These are phyloP conservation scores for Nasonia giraulti DNA, from an alignment of 1,140 invertebrate species.

Conservation along the genomic window DNA sequence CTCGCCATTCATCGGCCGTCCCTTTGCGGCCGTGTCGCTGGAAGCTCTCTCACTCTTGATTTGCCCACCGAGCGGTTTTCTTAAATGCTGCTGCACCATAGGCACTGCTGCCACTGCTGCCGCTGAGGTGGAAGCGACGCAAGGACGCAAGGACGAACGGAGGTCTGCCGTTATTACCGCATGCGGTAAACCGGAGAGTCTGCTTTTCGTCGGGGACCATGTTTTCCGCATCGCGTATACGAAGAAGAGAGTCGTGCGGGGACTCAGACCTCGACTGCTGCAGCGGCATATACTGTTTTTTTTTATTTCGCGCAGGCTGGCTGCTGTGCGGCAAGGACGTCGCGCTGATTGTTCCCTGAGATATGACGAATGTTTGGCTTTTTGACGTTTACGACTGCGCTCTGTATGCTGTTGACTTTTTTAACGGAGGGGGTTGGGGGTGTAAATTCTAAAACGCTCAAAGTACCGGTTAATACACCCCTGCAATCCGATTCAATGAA, in stretches of 20 bases:
- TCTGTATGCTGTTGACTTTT: too few species aligned
- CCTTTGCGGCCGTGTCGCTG: slow-evolving; percentile 22
- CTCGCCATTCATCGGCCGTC: slow-evolving; percentile 17
- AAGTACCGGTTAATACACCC: not conserved
- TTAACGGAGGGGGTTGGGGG: too few species aligned
- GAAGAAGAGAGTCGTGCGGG: not conserved
- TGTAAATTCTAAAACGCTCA: not conserved
- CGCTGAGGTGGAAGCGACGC: not conserved
- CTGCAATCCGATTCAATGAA: not conserved
- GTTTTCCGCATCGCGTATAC: not conserved
- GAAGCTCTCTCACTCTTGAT: not conserved
- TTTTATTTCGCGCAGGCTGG: not conserved
- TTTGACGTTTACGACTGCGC: not conserved
- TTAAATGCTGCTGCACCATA: slow-evolving; percentile 16
- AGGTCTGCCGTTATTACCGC: slow-evolving; percentile 49
- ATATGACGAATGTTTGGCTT: slow-evolving; percentile 29
- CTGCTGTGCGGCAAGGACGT: slow-evolving; percentile 22
- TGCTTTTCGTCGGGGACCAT: not conserved
- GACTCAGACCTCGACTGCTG: not conserved
- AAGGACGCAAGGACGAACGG: slow-evolving; percentile 27
- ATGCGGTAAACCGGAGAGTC: slow-evolving; percentile 48
- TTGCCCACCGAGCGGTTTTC: slow-evolving; percentile 35
- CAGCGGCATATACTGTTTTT: not conserved
- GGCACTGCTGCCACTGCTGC: not conserved
- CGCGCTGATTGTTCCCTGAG: not conserved